These are phyloP conservation scores for Choloepus hoffmanni DNA, from an alignment of 2,113 vertebrate species.

Conservation along the genomic window DNA sequence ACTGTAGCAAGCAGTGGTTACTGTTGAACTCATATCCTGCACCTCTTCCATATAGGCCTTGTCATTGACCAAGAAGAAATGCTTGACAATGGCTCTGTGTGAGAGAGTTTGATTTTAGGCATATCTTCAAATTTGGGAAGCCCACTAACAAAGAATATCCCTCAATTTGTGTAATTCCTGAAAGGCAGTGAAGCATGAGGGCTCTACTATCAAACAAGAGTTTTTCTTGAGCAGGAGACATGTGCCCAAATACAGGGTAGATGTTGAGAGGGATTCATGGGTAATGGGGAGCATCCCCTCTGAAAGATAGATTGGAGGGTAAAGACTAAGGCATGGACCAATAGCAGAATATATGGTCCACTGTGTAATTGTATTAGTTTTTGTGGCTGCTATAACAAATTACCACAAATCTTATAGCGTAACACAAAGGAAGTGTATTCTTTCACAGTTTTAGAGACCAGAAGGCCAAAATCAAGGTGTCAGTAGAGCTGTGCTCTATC, in stretches of 20 bases:
- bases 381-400: background rate
- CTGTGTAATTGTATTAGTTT: background rate
- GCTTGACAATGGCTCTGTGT: background rate
- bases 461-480: background rate
- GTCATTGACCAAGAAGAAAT: background rate
- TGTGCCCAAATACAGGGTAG: background rate
- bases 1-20: background rate
- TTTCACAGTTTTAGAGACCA: background rate
- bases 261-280: background rate
- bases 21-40: background rate
- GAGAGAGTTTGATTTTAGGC: background rate
- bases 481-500: background rate
- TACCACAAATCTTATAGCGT: background rate
- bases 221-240: background rate
- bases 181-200: background rate
- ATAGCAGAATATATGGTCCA: background rate
- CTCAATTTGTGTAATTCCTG: background rate
- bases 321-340: background rate
- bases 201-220: background rate
- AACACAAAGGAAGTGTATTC: background rate
- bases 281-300: background rate
- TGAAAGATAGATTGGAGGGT: background rate
- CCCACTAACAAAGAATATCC: background rate
- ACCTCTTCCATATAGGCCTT: background rate
- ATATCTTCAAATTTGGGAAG: slow-evolving; percentile 1